Base-by-base conservation (phyloP, 2,888 invertebrate genomes). In the Chaetogeoica ovagalla region DNA sequence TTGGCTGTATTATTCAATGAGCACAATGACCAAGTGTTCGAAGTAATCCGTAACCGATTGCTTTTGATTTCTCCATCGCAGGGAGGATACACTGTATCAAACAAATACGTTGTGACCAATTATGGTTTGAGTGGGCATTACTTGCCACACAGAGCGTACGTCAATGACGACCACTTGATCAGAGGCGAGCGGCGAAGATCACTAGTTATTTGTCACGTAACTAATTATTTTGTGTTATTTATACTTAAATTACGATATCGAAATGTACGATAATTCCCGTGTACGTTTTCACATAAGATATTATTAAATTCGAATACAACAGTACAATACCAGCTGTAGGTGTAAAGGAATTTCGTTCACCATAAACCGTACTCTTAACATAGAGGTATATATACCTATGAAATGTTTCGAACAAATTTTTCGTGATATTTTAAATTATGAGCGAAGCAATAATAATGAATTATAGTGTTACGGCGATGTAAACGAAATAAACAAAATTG, bases 81-180 rank as follows among this genome's bases (percentile, higher is more conserved):
- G 1, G 57, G 11, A 1, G 57, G 11, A 1, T 19, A 52, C 1
- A 17, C 5, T 0, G 39, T 21, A 9, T 59, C 21, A 13, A 57
- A 66, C 21, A 63, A 55, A 63, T 74, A 21, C n/a, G 37, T 55
- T 3, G 66, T 75, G 65, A 75, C 74, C 1, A 75, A 75, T 75
- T 75, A 75, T 19, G 74, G 74, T 19, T 0, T 75, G 11, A 7
- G 7, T 0, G 74, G 74, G 8, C 74, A 75, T 21, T 75, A 75
- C 13, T 66, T 75, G 57, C 74, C 74, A 3, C 74, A 75, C 19
- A 13, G 3, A 3, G 11, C 39, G 1, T 23, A 75, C 39, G 43
- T 75, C 3, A 57, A 75, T 9, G n/a, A 75, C 11, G 43, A 75
- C 6, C 66, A 75, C 39, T 57, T 57, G 57, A 43, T 75, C 57